Evolutionary conservation across 2,113 vertebrate species (phyloP).

Genomic region (Pelvicachromis taeniatus): DNA sequence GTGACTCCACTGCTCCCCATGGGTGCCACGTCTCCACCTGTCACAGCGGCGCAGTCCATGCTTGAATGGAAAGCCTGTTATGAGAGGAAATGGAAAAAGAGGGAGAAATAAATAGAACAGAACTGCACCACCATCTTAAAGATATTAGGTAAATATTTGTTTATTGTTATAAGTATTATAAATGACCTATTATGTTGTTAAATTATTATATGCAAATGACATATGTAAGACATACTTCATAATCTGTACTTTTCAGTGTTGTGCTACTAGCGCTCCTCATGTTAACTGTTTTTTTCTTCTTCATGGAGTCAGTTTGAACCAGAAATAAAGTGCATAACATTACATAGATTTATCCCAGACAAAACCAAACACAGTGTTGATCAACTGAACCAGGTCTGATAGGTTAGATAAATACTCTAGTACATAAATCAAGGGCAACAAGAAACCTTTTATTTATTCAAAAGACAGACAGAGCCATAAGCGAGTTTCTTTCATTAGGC

Average conservation of each 20-base stretch:
- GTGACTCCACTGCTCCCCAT: slow-evolving; percentile 89
- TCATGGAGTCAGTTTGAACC: not conserved
- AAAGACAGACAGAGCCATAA: slow-evolving; percentile 51
- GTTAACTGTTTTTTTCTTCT: not conserved
- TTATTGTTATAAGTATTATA: not conserved
- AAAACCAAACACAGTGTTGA: not conserved
- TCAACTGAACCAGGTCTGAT: not conserved
- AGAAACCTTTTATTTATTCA: not conserved
- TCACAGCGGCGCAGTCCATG: slow-evolving; percentile 93
- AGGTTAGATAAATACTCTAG: not conserved
- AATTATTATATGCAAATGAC: not conserved
- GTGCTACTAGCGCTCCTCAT: not conserved
- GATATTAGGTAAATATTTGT: not conserved
- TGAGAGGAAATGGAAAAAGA: not conserved
- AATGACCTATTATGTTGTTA: not conserved
- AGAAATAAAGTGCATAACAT: not conserved
- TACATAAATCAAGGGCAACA: not conserved
- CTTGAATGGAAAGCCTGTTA: slow-evolving; percentile 77
- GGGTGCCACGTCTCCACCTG: slow-evolving; percentile 86
- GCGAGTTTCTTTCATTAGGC: slow-evolving; percentile 85
- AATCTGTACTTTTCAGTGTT: not conserved
- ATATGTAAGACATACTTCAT: not conserved
- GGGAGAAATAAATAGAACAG: not conserved
- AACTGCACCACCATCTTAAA: not conserved
- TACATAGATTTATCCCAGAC: not conserved